Evolutionary conservation across 2,888 invertebrate genomes (phyloP).

Genomic region (Leucophenga montana): DNA sequence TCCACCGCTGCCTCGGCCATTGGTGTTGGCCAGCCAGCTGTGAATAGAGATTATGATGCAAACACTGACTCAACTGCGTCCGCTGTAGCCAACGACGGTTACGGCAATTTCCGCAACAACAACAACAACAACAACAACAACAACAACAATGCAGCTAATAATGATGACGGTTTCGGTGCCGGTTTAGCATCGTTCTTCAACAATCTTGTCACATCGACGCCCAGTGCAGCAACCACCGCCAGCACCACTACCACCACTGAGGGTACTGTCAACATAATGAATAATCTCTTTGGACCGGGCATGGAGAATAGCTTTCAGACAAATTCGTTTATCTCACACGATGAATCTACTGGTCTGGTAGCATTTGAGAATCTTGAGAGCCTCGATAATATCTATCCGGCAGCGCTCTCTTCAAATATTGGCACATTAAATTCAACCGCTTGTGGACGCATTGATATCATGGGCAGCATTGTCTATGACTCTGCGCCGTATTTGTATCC

Average conservation of each 20-base stretch:
- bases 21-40: slow-evolving; percentile 18
- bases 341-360: slow-evolving; percentile 63
- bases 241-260: slow-evolving; percentile 61
- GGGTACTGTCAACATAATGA: slow-evolving; percentile 66
- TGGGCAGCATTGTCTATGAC: slow-evolving; percentile 93
- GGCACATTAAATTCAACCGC: slow-evolving; percentile 75
- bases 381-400: slow-evolving; percentile 77
- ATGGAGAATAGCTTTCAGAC: slow-evolving; percentile 72
- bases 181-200: slow-evolving; percentile 64
- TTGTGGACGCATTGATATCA: slow-evolving; percentile 89
- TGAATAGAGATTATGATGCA: neutral
- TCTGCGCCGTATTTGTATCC: slow-evolving; percentile 96
- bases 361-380: slow-evolving; percentile 74
- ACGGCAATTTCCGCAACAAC: too few species aligned
- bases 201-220: slow-evolving; percentile 61
- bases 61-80: slow-evolving; percentile 47
- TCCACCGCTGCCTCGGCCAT: slow-evolving; percentile 57
- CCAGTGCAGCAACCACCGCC: slow-evolving; percentile 47
- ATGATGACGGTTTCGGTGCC: slow-evolving; percentile 39
- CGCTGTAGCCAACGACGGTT: slow-evolving; percentile 46
- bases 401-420: slow-evolving; percentile 75
- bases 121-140: too few species aligned
- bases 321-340: slow-evolving; percentile 70
- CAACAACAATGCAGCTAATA: too few species aligned
- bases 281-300: slow-evolving; percentile 69